A percentile compares a stretch with the other conserved stretches of the same genome.
phyloP scores from a whole-genome alignment of 1,140 invertebrate species.

The Aradophagus sp. region DNA sequence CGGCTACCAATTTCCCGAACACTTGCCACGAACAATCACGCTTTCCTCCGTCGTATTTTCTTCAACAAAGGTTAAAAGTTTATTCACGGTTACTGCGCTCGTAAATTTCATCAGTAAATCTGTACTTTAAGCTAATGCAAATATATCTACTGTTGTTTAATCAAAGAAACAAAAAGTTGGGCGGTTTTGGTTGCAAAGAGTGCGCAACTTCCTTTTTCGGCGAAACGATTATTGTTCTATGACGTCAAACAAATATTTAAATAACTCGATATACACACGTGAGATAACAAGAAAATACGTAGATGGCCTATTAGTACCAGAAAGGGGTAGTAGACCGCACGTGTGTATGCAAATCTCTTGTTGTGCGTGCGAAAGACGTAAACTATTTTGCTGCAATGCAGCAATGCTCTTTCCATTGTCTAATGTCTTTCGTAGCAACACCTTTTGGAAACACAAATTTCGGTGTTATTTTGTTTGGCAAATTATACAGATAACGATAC shows the following conservation, averaged over 20 bases:
- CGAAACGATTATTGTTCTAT: conserved; percentile 27
- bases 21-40: too few relatives aligned
- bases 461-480: too few relatives aligned
- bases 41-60: too few relatives aligned
- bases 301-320: conserved; percentile 23
- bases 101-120: conserved; percentile 36
- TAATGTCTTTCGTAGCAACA: background rate
- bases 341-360: conserved; percentile 28
- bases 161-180: conserved; percentile 11
- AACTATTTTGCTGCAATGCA: conserved; percentile 14
- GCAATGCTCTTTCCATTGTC: conserved; percentile 4
- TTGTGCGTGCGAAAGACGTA: conserved; percentile 32
- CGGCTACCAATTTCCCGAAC: background rate
- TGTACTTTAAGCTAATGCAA: conserved; percentile 25
- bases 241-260: conserved; percentile 19
- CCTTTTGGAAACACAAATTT: conserved; percentile 39
- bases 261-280: conserved; percentile 42
- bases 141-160: conserved; percentile 27
- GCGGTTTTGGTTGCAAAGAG: conserved; percentile 6
- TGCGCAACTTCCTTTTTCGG: conserved; percentile 39
- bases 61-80: too few relatives aligned
- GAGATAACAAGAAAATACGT: conserved; percentile 36
- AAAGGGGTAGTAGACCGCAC: conserved; percentile 27
- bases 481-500: conserved; percentile 47
- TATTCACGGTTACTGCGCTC: background rate